Evolutionary conservation across 2,797 vertebrate genomes (phyloP), one percentile per base, ranked within the genome.

Genomic region (Carapus acus): DNA sequence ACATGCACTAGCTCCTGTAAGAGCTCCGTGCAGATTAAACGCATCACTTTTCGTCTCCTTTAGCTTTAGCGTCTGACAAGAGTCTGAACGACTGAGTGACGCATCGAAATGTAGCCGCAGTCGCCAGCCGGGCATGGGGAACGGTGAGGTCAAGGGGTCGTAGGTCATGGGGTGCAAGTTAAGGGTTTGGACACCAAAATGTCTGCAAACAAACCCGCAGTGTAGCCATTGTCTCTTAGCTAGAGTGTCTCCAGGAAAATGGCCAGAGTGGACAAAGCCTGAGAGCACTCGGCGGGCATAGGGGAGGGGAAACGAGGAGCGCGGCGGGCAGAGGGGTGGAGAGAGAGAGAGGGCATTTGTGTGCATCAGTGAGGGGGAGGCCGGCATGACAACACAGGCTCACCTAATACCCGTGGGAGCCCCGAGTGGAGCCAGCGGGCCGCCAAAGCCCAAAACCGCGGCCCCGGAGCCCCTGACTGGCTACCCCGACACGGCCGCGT

Each of bases 341-440:
- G 37, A 52, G 63, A 57, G 62, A 13, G 50, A 54, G 65, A 47
- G 62, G 51, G 23, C 18, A 31, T 38, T 14, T 12, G 36, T 20
- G 43, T 24, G 34, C n/a, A 24, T 56, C 22, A 43, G 55, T 53
- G 49, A 22, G 37, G 17, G 48, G 18, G 27, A 45, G 53, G 16
- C n/a, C 22, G 42, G 33, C 33, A 22, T 39, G 39, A 42, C 58
- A 62, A 64, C 63, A 51, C 51, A 45, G 48, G 43, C 74, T 70
- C 58, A 77, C 65, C 76, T 79, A 85, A 86, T 82, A 82, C 75
- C 74, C 78, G 77, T 85, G 83, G 83, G 82, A 85, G 65, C 76
- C 40, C 62, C 44, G 18, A 16, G 53, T 11, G 33, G 59, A 74
- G 78, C 71, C 75, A 69, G 56, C 15, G n/a, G 55, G 40, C 54